These are phyloP conservation scores for Actinernus sp. DNA, from an alignment of 92 coral and sea anemone genomes.

Conservation along the genomic window DNA sequence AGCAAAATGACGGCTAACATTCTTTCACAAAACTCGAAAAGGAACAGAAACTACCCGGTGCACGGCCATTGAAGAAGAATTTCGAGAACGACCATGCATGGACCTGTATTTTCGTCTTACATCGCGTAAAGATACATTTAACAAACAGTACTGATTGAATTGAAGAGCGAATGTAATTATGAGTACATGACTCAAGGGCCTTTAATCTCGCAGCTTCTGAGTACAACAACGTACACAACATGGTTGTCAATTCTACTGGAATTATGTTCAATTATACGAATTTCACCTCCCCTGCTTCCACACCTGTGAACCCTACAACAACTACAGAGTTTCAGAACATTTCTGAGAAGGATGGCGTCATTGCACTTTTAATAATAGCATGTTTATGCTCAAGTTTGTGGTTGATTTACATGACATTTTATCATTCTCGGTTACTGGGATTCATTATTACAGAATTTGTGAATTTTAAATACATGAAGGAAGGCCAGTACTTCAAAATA, in stretches of 20 bases:
- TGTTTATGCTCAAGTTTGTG: conserved; percentile 83
- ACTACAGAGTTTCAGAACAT: background rate
- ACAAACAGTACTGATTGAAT: too few species aligned
- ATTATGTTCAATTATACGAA: background rate
- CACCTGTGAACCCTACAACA: too few species aligned
- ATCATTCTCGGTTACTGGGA: conserved; percentile 91
- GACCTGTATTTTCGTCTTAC: too few species aligned
- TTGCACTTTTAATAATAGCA: conserved; percentile 78
- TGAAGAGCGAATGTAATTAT: too few species aligned
- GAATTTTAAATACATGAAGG: conserved; percentile 77
- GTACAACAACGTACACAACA: background rate
- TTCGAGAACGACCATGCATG: too few species aligned
- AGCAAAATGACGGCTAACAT: too few species aligned
- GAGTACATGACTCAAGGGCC: too few species aligned
- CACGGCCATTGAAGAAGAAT: too few species aligned
- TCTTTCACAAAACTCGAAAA: too few species aligned
- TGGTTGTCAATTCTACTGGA: background rate
- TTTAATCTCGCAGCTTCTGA: too few species aligned
- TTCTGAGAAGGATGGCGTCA: conserved; percentile 14
- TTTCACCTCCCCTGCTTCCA: background rate
- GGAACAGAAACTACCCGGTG: too few species aligned
- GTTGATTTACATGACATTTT: conserved; percentile 91
- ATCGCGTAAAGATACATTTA: too few species aligned
- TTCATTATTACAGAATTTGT: conserved; percentile 78
- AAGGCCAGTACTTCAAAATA: conserved; percentile 88